Conservation (phyloP, 2,888 invertebrate species). For the Perizoma flavofasciatum region DNA sequence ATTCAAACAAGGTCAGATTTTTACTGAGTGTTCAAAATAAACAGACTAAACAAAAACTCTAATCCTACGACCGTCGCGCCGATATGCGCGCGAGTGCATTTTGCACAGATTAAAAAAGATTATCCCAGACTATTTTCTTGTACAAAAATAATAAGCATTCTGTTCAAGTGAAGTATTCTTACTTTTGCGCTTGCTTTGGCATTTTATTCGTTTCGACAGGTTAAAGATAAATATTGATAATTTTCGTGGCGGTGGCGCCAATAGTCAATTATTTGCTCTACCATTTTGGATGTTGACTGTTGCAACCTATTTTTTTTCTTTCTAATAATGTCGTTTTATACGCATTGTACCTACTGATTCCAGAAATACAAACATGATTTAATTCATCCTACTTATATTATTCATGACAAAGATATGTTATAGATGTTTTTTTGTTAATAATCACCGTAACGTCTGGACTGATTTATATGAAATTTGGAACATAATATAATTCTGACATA, state of each 20-base stretch:
- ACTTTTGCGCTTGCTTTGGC: constrained; percentile 26
- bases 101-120: constrained; percentile 20
- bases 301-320: no score
- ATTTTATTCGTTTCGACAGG: constrained; percentile 38
- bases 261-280: neutral
- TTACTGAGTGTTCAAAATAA: neutral
- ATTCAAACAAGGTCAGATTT: no score
- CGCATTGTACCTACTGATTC: no score
- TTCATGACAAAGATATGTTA: no score
- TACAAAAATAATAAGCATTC: constrained; percentile 25
- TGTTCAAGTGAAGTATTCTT: constrained; percentile 16
- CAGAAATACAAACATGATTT: no score
- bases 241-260: constrained; percentile 31
- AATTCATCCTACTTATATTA: no score
- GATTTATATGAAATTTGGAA: no score
- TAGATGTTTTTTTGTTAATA: no score
- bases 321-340: no score
- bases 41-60: neutral
- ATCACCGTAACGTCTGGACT: no score
- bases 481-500: no score
- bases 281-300: no score
- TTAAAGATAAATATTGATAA: constrained; percentile 46
- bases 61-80: constrained; percentile 7
- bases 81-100: constrained; percentile 28
- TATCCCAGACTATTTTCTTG: constrained; percentile 16